phyloP scores from a whole-genome alignment of 2,797 vertebrate genomes.

The Chelon auratus region DNA sequence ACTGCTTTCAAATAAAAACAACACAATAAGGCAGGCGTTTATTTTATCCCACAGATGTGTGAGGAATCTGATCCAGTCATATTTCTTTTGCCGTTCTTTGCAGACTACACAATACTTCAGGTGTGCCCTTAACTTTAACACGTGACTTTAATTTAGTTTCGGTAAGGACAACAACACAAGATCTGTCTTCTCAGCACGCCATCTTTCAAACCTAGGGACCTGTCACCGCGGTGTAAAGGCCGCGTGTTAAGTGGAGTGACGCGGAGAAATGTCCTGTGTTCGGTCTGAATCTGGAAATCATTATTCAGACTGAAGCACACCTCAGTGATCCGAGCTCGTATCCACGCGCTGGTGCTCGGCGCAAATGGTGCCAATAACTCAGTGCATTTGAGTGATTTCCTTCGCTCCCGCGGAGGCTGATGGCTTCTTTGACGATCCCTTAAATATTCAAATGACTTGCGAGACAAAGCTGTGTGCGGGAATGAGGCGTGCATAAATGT shows the following conservation, averaged over 20 bases:
- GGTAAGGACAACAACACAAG: conserved; percentile 16
- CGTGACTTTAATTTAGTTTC: conserved; percentile 14
- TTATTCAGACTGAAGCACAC: conserved; percentile 74
- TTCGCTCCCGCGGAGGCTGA: conserved; percentile 46
- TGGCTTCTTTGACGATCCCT: conserved; percentile 64
- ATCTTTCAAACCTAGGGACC: conserved; percentile 36
- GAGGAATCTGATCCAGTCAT: conserved; percentile 5
- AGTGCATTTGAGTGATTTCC: conserved; percentile 53
- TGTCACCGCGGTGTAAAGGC: conserved; percentile 52
- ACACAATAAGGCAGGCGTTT: conserved; percentile 15
- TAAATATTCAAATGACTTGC: conserved; percentile 59
- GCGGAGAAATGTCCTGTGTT: conserved; percentile 60
- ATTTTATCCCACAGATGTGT: background rate
- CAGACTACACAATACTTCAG: background rate
- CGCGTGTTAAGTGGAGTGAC: conserved; percentile 66
- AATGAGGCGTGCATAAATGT: conserved; percentile 34
- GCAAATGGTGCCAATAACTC: conserved; percentile 70
- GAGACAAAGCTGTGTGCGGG: conserved; percentile 16
- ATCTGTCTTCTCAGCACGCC: conserved; percentile 20
- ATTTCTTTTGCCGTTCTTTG: conserved; percentile 2
- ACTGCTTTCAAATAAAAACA: conserved; percentile 40
- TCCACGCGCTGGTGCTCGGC: conserved; percentile 45
- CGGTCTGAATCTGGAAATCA: conserved; percentile 63
- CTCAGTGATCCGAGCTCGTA: conserved; percentile 58
- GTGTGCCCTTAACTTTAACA: conserved; percentile 8